Evolutionary conservation across 2,797 vertebrate genomes (phyloP).

Genomic region (Pangasius sanitwongsei): DNA sequence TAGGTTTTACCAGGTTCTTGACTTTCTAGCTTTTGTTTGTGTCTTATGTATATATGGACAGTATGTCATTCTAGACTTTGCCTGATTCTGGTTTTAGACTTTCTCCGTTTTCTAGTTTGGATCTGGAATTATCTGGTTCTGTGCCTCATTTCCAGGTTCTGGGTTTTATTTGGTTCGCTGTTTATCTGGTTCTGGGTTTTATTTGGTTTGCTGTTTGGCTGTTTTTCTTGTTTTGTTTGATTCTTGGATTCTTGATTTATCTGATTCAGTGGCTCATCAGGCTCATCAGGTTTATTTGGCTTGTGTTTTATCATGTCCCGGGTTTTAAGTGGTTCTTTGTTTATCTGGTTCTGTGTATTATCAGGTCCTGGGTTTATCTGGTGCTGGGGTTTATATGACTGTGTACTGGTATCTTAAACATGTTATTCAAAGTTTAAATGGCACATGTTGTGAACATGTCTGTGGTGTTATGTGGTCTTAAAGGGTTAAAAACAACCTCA

Average conservation of each 20-base stretch:
- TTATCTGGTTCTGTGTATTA: constrained; percentile 10
- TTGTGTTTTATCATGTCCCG: neutral
- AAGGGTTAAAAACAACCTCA: neutral
- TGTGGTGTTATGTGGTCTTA: neutral
- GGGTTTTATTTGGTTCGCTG: too few species aligned
- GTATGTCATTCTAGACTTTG: too few species aligned
- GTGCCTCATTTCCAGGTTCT: neutral
- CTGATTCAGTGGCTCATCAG: neutral
- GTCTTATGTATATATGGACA: neutral
- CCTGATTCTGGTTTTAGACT: too few species aligned
- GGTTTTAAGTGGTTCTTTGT: neutral
- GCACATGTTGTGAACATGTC: neutral
- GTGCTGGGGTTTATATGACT: neutral
- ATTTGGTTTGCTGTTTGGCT: neutral
- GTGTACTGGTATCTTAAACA: neutral
- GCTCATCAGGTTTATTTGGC: neutral
- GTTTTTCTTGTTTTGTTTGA: neutral
- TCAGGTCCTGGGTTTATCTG: neutral
- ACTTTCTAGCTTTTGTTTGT: neutral
- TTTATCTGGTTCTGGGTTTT: neutral
- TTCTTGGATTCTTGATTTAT: neutral
- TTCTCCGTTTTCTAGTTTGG: too few species aligned
- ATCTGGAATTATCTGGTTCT: neutral
- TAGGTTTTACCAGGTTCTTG: constrained; percentile 45
- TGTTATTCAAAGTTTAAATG: neutral